Evolutionary conservation across 2,888 invertebrate genomes (phyloP).

Genomic region (Rhabditophanes sp.): DNA sequence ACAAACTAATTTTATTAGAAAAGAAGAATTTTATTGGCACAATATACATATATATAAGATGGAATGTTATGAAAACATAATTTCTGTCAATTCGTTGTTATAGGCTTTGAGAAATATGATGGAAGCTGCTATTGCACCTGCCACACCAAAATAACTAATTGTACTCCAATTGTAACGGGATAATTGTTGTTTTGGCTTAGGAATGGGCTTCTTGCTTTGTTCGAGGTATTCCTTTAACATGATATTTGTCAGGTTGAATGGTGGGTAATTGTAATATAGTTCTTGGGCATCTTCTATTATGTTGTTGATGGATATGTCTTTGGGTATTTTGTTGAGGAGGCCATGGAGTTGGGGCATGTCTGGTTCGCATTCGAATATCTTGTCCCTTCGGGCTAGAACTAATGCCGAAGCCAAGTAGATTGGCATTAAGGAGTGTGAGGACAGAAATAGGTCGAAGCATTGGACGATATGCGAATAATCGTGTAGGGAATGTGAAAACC

Average conservation of each 20-base stretch:
- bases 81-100: slow-evolving; percentile 1
- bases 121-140: too few relatives aligned
- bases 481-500: slow-evolving; percentile 90
- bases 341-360: slow-evolving; percentile 20
- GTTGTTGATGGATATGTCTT: slow-evolving; percentile 10
- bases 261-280: slow-evolving; percentile 13
- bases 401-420: slow-evolving; percentile 78
- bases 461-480: slow-evolving; percentile 55
- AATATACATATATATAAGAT: too few relatives aligned
- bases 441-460: slow-evolving; percentile 86
- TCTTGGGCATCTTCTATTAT: slow-evolving; percentile 11
- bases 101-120: too few relatives aligned
- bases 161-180: too few relatives aligned
- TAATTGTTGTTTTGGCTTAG: too few relatives aligned
- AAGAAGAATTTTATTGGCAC: too few relatives aligned
- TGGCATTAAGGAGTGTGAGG: slow-evolving; percentile 71
- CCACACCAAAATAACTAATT: too few relatives aligned
- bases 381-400: slow-evolving; percentile 50
- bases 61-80: neutral
- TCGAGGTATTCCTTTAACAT: too few relatives aligned
- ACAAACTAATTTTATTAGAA: too few relatives aligned
- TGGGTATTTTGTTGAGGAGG: slow-evolving; percentile 14
- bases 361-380: slow-evolving; percentile 13
- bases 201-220: too few relatives aligned
- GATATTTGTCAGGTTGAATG: too few relatives aligned